Conservation (phyloP, 2,888 invertebrate genomes). For the Ophion ventricosus region DNA sequence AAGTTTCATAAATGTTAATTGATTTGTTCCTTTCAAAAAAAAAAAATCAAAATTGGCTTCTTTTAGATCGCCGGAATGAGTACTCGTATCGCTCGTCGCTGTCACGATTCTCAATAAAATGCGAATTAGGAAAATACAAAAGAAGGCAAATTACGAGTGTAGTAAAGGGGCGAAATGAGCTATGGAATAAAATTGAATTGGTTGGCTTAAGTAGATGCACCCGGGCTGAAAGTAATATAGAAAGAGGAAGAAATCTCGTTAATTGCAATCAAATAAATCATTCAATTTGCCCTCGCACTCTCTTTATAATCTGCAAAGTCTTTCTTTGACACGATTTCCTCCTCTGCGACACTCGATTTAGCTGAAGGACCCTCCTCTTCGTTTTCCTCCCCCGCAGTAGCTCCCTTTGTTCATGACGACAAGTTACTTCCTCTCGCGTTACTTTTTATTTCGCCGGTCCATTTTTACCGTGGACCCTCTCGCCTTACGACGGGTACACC, state of each 20-base stretch:
- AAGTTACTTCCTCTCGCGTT: conserved; percentile 3
- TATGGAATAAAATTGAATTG: conserved; percentile 29
- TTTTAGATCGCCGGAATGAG: too few relatives aligned
- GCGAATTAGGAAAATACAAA: background rate
- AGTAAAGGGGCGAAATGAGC: conserved; percentile 31
- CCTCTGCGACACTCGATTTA: conserved; percentile 59
- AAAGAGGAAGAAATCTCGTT: conserved; percentile 44
- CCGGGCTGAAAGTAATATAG: conserved; percentile 19
- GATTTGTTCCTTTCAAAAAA: too few relatives aligned
- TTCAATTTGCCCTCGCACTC: conserved; percentile 46
- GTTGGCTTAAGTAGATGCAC: conserved; percentile 18
- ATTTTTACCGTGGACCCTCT: conserved; percentile 28
- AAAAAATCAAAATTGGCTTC: too few relatives aligned
- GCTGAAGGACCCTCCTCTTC: conserved; percentile 40
- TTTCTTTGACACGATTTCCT: conserved; percentile 62
- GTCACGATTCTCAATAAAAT: background rate
- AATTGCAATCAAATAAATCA: conserved; percentile 62
- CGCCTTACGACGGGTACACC: conserved; percentile 28
- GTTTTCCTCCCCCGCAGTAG: conserved; percentile 10
- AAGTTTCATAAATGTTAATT: too few relatives aligned
- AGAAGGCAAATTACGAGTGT: background rate
- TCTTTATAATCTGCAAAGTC: conserved; percentile 58
- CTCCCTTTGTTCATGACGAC: background rate
- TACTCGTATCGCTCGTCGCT: too few relatives aligned
- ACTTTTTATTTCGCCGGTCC: conserved; percentile 5